These are phyloP conservation scores for Ellobium chinense DNA, from an alignment of 2,888 invertebrate species.

Conservation along the genomic window DNA sequence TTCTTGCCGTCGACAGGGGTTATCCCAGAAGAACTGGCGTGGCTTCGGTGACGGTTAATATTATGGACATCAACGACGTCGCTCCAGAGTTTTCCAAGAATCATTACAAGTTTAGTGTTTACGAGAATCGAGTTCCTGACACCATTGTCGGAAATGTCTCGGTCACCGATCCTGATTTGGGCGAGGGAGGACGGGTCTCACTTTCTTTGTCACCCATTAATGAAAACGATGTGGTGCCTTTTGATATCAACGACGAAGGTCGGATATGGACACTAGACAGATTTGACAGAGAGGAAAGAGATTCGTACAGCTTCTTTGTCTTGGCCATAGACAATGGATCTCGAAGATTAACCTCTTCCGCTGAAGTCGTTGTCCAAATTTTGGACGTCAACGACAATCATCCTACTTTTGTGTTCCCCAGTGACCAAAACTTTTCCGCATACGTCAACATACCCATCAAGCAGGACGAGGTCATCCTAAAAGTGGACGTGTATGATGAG, in stretches of 20 bases:
- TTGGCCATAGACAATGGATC: constrained; percentile 27
- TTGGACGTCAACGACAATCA: constrained; percentile 33
- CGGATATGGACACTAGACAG: neutral
- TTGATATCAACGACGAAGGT: constrained; percentile 7
- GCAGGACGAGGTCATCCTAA: constrained; percentile 91
- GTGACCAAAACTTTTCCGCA: constrained; percentile 26
- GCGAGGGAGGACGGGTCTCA: neutral
- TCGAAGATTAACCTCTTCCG: constrained; percentile 19
- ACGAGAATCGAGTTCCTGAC: constrained; percentile 93
- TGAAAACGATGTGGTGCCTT: constrained; percentile 19
- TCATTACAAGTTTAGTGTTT: constrained; percentile 79
- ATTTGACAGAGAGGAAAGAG: constrained; percentile 33
- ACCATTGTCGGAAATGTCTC: constrained; percentile 93
- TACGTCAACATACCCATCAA: constrained; percentile 90
- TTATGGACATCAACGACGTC: constrained; percentile 97
- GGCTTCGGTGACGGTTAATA: constrained; percentile 85
- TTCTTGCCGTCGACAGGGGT: constrained; percentile 88
- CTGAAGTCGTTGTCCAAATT: constrained; percentile 12
- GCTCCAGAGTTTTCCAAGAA: constrained; percentile 85
- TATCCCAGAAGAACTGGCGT: constrained; percentile 88
- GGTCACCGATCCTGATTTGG: constrained; percentile 91
- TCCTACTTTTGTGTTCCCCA: constrained; percentile 27
- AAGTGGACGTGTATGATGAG: constrained; percentile 93
- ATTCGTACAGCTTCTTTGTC: constrained; percentile 14
- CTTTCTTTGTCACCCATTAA: neutral